A percentile compares a stretch with the other conserved stretches of the same genome.
Evolutionary conservation across 1,140 invertebrate species (phyloP).

Genomic region (Halictus rubicundus): DNA sequence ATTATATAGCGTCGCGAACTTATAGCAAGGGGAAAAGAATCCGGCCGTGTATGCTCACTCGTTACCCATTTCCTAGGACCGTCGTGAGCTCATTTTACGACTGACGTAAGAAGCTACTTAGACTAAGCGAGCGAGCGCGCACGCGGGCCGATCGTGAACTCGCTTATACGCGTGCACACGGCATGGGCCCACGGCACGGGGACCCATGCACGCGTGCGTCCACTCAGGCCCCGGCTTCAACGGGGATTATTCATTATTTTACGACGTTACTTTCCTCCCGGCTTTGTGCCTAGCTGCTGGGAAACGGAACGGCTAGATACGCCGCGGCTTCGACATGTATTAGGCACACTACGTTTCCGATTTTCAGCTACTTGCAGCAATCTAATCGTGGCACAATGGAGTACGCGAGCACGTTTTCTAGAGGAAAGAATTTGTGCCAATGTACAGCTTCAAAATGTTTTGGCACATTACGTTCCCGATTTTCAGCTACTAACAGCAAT

Average conservation of each 20-base stretch:
- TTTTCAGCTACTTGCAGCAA: no score
- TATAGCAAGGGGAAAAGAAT: conserved; percentile 16
- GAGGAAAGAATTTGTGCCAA: no score
- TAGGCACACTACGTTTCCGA: no score
- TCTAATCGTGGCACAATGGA: no score
- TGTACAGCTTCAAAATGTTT: no score
- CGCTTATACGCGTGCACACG: background rate
- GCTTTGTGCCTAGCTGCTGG: background rate
- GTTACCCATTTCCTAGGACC: conserved; percentile 42
- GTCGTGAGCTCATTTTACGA: conserved; percentile 37
- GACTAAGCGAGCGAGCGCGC: background rate
- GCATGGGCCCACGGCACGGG: background rate
- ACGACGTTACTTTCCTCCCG: conserved; percentile 10
- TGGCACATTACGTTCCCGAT: no score
- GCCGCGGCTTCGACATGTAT: background rate
- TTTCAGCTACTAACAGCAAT: no score
- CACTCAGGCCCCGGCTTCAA: background rate
- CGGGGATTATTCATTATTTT: conserved; percentile 47
- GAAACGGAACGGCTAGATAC: conserved; percentile 11
- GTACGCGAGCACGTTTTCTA: no score
- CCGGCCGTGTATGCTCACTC: conserved; percentile 12
- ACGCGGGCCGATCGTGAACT: background rate
- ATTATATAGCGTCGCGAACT: conserved; percentile 25
- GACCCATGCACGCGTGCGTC: background rate
- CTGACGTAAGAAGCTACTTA: conserved; percentile 27